Base-by-base conservation (phyloP, 2,888 invertebrate species). In the Plemyria rubiginata region DNA sequence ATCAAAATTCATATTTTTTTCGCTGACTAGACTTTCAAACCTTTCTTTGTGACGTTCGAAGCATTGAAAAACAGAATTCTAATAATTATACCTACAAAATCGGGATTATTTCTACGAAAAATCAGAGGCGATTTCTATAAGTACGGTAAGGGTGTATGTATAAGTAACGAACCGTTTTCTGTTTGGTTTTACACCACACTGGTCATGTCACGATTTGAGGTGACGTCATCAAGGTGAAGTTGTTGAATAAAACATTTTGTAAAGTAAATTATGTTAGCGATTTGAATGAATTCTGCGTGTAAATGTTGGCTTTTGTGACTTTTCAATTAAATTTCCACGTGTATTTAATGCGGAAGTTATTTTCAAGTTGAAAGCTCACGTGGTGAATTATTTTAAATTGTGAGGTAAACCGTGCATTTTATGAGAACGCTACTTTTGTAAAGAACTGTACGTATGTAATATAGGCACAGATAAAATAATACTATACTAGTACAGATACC, bases 81-180 rank as follows among this genome's bases (percentile, higher is more conserved):
- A 38, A 11, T 11, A 11, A 8, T 38, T 38, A 9, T 38, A 8
- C 11, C 11, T 38, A 11, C 36, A 38, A 11, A 36, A 36, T n/a
- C n/a, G n/a, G 36, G 11, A 8, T 38, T 38, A 38, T 38, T 38
- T 38, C 11, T 38, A 11, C 36, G 8, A 11, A 38, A 36, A 38
- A 38, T 38, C 36, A 38, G 36, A 11, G 8, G 11, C 40, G 22
- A 22, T 70, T 71, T 69, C 57, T 61, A 54, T 67, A 67, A 3
- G 22, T 22, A 12, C 40, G n/a, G n/a, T n/a, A n/a, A n/a, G n/a
- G n/a, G n/a, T n/a, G n/a, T 40, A 40, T 62, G 50, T 61, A 56
- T 65, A 73, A 60, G 74, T 78, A 80, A 80, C 78, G 80, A 80
- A 80, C 78, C 74, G 77, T 62, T 66, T 63, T 64, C 60, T 79